phyloP scores from a whole-genome alignment of 2,888 invertebrate genomes.

The Synanthedon andrenaeformis region DNA sequence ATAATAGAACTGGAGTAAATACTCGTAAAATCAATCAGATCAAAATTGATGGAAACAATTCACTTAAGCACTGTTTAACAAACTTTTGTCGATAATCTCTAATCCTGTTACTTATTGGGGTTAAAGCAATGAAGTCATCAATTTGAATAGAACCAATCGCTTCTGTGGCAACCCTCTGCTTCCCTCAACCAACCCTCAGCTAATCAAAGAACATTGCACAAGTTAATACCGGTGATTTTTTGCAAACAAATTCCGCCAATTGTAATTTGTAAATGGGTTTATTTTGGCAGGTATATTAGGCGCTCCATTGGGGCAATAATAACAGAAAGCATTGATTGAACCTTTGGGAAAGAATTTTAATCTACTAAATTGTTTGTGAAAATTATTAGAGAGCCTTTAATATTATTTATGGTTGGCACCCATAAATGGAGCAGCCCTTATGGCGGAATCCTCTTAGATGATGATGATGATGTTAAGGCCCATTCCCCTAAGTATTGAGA shows the following conservation, averaged over 20 bases:
- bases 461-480: too few species aligned
- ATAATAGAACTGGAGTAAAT: too few species aligned
- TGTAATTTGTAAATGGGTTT: background rate
- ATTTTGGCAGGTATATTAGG: background rate
- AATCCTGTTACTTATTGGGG: constrained; percentile 49
- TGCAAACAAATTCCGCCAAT: constrained; percentile 4
- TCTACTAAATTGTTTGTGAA: too few species aligned
- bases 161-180: constrained; percentile 18
- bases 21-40: constrained; percentile 4
- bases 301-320: background rate
- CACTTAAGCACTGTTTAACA: constrained; percentile 38
- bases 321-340: too few species aligned
- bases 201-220: constrained; percentile 40
- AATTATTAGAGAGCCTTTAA: too few species aligned
- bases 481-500: too few species aligned
- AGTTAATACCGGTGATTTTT: constrained; percentile 27
- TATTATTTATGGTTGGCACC: too few species aligned
- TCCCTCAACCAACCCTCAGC: constrained; percentile 19
- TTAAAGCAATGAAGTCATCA: constrained; percentile 59
- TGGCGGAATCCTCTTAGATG: too few species aligned
- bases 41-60: constrained; percentile 28
- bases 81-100: constrained; percentile 36
- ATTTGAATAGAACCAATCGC: constrained; percentile 44
- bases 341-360: too few species aligned
- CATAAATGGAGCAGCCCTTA: too few species aligned